Conservation (phyloP, 2,113 vertebrate species). For the rat (Rattus norvegicus) region GRCr8 NC_086027.1:78045001-78045500, state of each 20-base stretch:
- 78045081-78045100: not conserved
- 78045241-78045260: not conserved
- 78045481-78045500: conserved; percentile 93
- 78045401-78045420: not conserved
- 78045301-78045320: not conserved
- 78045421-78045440: not conserved
- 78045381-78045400: not conserved
- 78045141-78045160: conserved; percentile 26
- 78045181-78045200: conserved; percentile 33
- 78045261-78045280: not conserved
- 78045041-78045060: not conserved
- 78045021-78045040: not conserved
- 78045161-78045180: not conserved
- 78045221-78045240: no score
- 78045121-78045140: not conserved
- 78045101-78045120: not conserved
- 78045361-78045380: not conserved
- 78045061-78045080: not conserved
- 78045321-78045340: conserved; percentile 50
- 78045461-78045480: conserved; percentile 21
- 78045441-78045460: conserved; percentile 50
- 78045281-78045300: not conserved
- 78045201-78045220: conserved; percentile 46
- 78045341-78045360: not conserved
- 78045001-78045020: not conserved